These are phyloP conservation scores for Holacanthus passer DNA, from an alignment of 2,113 vertebrate species.

Conservation along the genomic window DNA sequence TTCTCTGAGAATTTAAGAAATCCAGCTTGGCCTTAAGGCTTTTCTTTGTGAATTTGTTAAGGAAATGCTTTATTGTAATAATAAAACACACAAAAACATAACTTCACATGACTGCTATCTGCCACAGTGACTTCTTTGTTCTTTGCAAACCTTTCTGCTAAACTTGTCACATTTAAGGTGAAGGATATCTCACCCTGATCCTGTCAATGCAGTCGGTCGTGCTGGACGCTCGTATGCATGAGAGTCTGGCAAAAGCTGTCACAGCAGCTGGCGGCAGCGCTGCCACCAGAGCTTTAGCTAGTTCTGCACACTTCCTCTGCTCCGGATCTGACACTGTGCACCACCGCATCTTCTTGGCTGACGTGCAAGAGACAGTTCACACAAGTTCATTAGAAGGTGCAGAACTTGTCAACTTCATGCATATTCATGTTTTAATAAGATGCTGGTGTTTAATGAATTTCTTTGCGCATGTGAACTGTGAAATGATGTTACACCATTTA, in stretches of 20 bases:
- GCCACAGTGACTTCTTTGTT: not conserved
- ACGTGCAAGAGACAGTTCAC: not conserved
- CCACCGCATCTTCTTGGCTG: slow-evolving; percentile 93
- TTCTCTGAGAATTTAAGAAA: not conserved
- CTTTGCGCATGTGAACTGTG: not conserved
- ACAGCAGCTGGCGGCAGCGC: slow-evolving; percentile 78
- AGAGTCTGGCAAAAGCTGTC: slow-evolving; percentile 84
- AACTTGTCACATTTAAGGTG: not conserved
- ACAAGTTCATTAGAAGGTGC: not conserved
- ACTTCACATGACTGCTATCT: no score
- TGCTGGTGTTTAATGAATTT: not conserved
- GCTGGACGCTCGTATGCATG: slow-evolving; percentile 88
- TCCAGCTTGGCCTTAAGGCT: not conserved
- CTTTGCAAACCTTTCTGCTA: not conserved
- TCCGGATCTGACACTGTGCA: slow-evolving; percentile 91
- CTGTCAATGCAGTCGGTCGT: slow-evolving; percentile 89
- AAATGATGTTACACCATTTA: not conserved
- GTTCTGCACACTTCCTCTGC: slow-evolving; percentile 92
- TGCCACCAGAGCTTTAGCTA: slow-evolving; percentile 85
- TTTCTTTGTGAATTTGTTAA: not conserved
- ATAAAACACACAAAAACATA: not conserved
- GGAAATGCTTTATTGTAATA: not conserved
- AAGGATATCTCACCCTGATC: slow-evolving; percentile 86
- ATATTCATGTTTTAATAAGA: not conserved
- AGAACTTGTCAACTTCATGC: not conserved